Evolutionary conservation across 2,888 invertebrate genomes (phyloP).

Genomic region (Deroplatys truncata): DNA sequence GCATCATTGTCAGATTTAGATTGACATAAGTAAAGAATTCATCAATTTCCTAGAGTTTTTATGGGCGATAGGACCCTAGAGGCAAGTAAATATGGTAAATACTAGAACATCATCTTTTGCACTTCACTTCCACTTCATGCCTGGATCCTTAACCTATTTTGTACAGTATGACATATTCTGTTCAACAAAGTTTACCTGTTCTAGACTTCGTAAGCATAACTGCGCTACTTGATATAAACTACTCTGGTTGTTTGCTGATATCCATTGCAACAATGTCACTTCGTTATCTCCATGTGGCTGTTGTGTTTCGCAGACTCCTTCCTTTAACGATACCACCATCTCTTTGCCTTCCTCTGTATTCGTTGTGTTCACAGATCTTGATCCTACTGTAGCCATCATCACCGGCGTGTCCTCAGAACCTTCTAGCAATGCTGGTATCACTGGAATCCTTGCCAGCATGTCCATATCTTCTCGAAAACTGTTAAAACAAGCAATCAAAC

Average conservation of each 20-base stretch:
- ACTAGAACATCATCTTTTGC: too few species aligned
- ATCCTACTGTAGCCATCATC: conserved; percentile 32
- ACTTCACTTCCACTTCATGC: too few species aligned
- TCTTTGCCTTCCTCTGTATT: conserved; percentile 25
- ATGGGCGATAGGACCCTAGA: too few species aligned
- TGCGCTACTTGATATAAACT: conserved; percentile 73
- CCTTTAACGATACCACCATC: conserved; percentile 34
- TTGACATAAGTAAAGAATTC: too few species aligned
- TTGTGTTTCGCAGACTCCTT: conserved; percentile 14
- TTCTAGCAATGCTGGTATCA: conserved; percentile 68
- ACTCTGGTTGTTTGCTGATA: conserved; percentile 75
- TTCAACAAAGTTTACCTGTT: conserved; percentile 50
- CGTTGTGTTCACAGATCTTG: background rate
- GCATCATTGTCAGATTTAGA: too few species aligned
- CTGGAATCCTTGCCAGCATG: conserved; percentile 75
- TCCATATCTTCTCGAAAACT: conserved; percentile 72
- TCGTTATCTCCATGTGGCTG: conserved; percentile 36
- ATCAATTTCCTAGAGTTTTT: too few species aligned
- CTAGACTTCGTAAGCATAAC: conserved; percentile 70
- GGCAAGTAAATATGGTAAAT: too few species aligned
- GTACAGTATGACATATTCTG: too few species aligned
- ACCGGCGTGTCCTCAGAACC: conserved; percentile 30
- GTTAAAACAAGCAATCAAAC: conserved; percentile 29
- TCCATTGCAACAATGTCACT: conserved; percentile 78
- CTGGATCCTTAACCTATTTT: too few species aligned